Conservation (phyloP, 53 echinoderm and acorn worm species). For the Crossaster papposus region DNA sequence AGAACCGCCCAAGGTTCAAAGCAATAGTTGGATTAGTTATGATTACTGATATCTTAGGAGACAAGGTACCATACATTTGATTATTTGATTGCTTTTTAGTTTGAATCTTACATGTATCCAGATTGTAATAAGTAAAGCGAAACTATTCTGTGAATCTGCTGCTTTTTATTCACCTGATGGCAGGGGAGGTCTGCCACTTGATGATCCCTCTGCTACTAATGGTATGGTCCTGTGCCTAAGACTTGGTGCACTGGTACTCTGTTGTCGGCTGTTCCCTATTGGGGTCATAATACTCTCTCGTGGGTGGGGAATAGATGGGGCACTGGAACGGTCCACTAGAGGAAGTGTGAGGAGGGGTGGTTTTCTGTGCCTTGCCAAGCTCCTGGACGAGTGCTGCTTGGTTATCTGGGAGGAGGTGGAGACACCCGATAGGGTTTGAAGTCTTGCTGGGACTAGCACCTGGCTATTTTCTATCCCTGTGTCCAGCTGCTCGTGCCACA, state of each 20-base stretch:
- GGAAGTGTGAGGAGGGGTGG: constrained; percentile 54
- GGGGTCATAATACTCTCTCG: constrained; percentile 69
- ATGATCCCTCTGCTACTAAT: constrained; percentile 34
- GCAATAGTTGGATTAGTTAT: not conserved
- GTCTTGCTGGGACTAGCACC: constrained; percentile 7
- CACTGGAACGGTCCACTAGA: constrained; percentile 38
- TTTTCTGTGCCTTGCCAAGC: not conserved
- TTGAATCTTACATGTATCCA: too few species aligned
- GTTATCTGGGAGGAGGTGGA: not conserved
- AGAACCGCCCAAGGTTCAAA: constrained; percentile 5
- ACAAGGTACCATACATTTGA: too few species aligned
- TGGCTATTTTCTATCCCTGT: not conserved
- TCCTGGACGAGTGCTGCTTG: constrained; percentile 6
- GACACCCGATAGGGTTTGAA: constrained; percentile 17
- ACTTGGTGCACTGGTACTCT: constrained; percentile 62
- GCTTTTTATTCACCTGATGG: constrained; percentile 29
- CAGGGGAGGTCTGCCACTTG: constrained; percentile 40
- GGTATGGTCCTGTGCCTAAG: constrained; percentile 21
- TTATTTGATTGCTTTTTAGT: too few species aligned
- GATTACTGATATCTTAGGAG: too few species aligned
- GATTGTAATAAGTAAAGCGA: too few species aligned
- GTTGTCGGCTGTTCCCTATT: constrained; percentile 51
- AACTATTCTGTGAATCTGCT: too few species aligned
- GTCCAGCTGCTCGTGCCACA: not conserved
- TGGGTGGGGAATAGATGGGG: constrained; percentile 50